A percentile compares a stretch with the other conserved stretches of the same genome.
Evolutionary conservation across 2,888 invertebrate species (phyloP).

Genomic region (Tipula vernalis): DNA sequence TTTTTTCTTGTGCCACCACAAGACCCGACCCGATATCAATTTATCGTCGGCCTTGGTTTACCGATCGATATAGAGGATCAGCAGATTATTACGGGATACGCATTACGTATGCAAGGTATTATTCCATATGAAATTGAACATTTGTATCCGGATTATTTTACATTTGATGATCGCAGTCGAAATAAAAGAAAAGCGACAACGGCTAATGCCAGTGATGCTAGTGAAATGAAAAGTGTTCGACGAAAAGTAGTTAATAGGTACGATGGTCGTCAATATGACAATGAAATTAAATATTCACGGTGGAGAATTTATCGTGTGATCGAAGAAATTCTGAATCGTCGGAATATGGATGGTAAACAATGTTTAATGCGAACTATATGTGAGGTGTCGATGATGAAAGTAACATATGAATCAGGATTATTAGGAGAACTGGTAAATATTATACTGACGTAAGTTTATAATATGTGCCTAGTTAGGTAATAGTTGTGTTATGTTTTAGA

Average conservation of each 20-base stretch:
- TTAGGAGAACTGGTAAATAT: slow-evolving; percentile 64
- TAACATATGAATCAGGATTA: slow-evolving; percentile 55
- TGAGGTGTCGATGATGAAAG: slow-evolving; percentile 55
- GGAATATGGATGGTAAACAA: slow-evolving; percentile 50
- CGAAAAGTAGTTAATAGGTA: neutral
- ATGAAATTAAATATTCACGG: slow-evolving; percentile 35
- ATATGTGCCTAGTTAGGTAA: neutral
- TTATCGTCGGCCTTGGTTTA: slow-evolving; percentile 31
- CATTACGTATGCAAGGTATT: slow-evolving; percentile 29
- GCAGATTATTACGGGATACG: slow-evolving; percentile 30
- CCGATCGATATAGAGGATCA: slow-evolving; percentile 27
- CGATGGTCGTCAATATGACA: neutral
- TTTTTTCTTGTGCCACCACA: slow-evolving; percentile 30
- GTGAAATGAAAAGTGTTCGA: neutral
- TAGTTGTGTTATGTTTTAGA: neutral
- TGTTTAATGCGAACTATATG: slow-evolving; percentile 66
- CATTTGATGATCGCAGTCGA: slow-evolving; percentile 17
- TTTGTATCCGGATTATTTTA: slow-evolving; percentile 17
- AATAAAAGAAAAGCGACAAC: neutral
- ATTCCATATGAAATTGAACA: slow-evolving; percentile 18
- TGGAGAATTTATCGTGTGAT: slow-evolving; percentile 56
- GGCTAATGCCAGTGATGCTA: neutral
- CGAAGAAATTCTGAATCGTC: slow-evolving; percentile 45
- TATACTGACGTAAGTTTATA: slow-evolving; percentile 45
- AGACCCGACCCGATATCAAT: slow-evolving; percentile 28